These are phyloP conservation scores for Blera fallax DNA, from an alignment of 2,888 invertebrate species.

Conservation along the genomic window DNA sequence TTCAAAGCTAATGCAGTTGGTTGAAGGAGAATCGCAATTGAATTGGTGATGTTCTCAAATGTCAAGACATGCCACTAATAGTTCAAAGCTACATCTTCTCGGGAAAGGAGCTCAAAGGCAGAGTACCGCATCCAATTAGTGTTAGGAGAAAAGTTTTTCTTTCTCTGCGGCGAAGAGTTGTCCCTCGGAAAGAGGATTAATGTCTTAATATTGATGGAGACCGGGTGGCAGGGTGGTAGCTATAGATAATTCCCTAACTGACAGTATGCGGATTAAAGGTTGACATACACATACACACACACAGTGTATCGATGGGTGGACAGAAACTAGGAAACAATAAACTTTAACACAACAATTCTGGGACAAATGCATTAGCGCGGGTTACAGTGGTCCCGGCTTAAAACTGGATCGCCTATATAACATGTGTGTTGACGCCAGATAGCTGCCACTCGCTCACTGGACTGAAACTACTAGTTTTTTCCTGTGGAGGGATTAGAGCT, in stretches of 20 bases:
- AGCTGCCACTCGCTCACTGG: slow-evolving; percentile 64
- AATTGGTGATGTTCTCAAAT: slow-evolving; percentile 40
- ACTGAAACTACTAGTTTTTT: not conserved
- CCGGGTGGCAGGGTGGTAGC: slow-evolving; percentile 15
- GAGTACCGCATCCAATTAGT: slow-evolving; percentile 69
- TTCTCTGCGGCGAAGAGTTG: slow-evolving; percentile 5
- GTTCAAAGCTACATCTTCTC: slow-evolving; percentile 15
- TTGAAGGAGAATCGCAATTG: slow-evolving; percentile 39
- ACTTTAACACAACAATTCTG: slow-evolving; percentile 51
- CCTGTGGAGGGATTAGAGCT: slow-evolving; percentile 49
- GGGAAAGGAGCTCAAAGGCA: slow-evolving; percentile 17
- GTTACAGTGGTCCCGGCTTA: slow-evolving; percentile 50
- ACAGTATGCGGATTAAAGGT: slow-evolving; percentile 40
- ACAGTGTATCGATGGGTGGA: not conserved
- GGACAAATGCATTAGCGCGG: slow-evolving; percentile 68
- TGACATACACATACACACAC: slow-evolving; percentile 2
- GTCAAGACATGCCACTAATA: slow-evolving; percentile 34
- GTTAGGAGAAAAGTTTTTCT: slow-evolving; percentile 37
- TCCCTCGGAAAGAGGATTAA: slow-evolving; percentile 65
- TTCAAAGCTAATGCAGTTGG: slow-evolving; percentile 43
- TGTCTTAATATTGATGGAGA: slow-evolving; percentile 60
- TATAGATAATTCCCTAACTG: slow-evolving; percentile 56
- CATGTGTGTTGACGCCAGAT: slow-evolving; percentile 70
- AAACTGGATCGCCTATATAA: slow-evolving; percentile 43
- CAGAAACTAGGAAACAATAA: slow-evolving; percentile 47